Percentiles rank a stretch among this genome's conserved stretches.
Evolutionary conservation across 2,888 invertebrate genomes (phyloP).

Genomic region (Apodemia hepburni): DNA sequence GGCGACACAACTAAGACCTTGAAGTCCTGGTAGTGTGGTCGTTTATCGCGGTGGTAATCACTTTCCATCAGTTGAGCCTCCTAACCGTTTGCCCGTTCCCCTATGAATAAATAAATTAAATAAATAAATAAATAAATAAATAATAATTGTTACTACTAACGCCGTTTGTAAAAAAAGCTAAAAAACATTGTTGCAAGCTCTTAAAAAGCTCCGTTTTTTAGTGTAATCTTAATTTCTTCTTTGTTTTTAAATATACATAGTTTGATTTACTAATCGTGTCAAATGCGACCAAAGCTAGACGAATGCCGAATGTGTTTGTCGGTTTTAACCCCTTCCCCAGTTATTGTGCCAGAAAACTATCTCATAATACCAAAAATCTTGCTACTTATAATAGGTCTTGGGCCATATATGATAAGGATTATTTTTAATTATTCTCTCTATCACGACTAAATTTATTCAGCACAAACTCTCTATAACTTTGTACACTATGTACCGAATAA

Average conservation of each 20-base stretch:
- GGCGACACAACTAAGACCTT: no score
- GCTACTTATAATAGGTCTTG: slow-evolving; percentile 4
- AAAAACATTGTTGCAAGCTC: no score
- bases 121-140: no score
- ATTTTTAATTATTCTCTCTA: not conserved
- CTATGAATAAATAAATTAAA: no score
- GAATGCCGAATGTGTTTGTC: not conserved
- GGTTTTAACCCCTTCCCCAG: not conserved
- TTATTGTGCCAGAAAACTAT: slow-evolving; percentile 4
- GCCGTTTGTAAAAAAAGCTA: no score
- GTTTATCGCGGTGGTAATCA: no score
- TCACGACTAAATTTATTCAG: not conserved
- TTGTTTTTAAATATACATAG: not conserved
- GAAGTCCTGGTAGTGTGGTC: no score
- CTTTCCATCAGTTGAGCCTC: no score
- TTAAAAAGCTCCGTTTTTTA: no score
- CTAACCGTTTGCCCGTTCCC: no score
- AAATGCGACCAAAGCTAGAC: not conserved
- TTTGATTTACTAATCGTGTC: not conserved
- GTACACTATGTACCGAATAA: not conserved
- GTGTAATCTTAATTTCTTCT: no score
- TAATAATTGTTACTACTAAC: no score
- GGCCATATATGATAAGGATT: slow-evolving; percentile 2
- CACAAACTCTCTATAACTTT: not conserved
- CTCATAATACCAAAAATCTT: slow-evolving; percentile 1